Conservation (phyloP, 2,797 vertebrate genomes). For the Melanotaenia maccullochi region DNA sequence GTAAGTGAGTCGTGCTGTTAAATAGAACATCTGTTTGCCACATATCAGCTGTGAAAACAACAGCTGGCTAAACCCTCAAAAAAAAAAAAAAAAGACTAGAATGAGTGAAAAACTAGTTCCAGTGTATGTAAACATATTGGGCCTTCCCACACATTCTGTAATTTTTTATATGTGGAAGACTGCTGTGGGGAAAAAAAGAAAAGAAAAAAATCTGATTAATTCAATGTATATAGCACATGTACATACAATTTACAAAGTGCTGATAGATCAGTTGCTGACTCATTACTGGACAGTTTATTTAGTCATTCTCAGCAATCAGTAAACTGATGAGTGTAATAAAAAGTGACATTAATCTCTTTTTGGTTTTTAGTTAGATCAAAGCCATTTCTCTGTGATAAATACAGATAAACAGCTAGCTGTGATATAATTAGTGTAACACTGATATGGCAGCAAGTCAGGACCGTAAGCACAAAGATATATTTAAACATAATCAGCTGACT, state of each 20-base stretch:
- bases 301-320: neutral
- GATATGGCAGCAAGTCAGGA: neutral
- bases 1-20: conserved; percentile 70
- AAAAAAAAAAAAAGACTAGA: conserved; percentile 25
- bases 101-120: conserved; percentile 5
- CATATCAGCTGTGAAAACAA: conserved; percentile 69
- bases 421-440: neutral
- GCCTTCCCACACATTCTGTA: neutral
- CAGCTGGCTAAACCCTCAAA: conserved; percentile 51
- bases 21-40: conserved; percentile 75
- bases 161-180: neutral
- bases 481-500: neutral
- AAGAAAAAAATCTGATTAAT: no score
- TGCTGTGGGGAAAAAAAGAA: neutral
- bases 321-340: neutral
- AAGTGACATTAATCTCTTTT: neutral
- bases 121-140: conserved; percentile 6
- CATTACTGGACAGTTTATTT: neutral
- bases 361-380: neutral
- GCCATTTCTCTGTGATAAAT: neutral
- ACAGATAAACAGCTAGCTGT: neutral
- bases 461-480: neutral
- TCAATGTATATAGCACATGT: no score
- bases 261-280: neutral
- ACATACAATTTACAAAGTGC: no score